These are phyloP conservation scores for Caenorhabditis auriculariae DNA, from an alignment of 2,888 invertebrate species.

Conservation along the genomic window DNA sequence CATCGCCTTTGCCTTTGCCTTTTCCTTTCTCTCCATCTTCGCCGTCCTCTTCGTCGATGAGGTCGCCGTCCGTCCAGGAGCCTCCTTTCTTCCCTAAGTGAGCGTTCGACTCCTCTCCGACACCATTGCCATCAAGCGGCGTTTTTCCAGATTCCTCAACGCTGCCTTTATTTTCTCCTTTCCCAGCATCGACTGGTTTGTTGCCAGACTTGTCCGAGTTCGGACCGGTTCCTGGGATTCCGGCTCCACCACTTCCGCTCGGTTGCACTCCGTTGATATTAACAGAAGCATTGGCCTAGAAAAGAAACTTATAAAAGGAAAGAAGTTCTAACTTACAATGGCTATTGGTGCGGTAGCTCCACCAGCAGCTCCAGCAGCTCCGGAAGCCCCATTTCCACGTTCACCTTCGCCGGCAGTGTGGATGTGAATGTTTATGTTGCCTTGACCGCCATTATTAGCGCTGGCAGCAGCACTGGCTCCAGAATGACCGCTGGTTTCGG, in stretches of 20 bases:
- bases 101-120: not conserved
- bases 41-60: not conserved
- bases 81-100: too few species aligned
- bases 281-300: too few species aligned
- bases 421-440: conserved; percentile 34
- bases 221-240: conserved; percentile 2
- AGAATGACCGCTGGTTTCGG: not conserved
- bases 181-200: not conserved
- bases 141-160: conserved; percentile 1
- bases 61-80: not conserved
- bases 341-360: conserved; percentile 1
- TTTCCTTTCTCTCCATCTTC: conserved; percentile 5
- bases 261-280: not conserved
- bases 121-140: not conserved
- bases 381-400: conserved; percentile 2
- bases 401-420: conserved; percentile 17
- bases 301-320: too few species aligned
- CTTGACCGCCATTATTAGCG: conserved; percentile 8
- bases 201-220: not conserved
- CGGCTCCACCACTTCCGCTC: conserved; percentile 6
- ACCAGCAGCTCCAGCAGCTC: conserved; percentile 2
- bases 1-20: not conserved
- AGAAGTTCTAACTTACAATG: too few species aligned
- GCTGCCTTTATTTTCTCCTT: not conserved
- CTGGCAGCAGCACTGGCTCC: not conserved